Conservation (phyloP, 2,797 vertebrate genomes). For the Ptychadena robeensis region DNA sequence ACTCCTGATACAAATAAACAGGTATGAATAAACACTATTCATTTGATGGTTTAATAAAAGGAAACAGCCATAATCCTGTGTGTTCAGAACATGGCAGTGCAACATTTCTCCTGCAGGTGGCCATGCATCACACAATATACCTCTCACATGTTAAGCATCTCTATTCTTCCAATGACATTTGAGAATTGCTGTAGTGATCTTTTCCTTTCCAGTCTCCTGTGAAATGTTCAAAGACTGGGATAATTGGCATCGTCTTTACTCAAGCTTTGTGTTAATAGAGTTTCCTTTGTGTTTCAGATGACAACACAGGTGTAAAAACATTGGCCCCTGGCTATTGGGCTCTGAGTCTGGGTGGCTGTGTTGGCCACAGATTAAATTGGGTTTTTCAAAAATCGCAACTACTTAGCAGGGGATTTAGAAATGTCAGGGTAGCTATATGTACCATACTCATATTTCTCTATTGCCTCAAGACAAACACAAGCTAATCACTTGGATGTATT, state of each 20-base stretch:
- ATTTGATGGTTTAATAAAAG: neutral
- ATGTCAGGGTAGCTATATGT: constrained; percentile 32
- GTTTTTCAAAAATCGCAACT: constrained; percentile 46
- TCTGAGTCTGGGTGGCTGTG: neutral
- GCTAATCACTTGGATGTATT: constrained; percentile 9
- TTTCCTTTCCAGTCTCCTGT: constrained; percentile 36
- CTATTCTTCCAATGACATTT: constrained; percentile 46
- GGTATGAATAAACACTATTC: neutral
- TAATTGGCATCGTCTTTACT: constrained; percentile 39
- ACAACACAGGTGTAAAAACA: constrained; percentile 45
- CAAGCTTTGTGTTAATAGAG: constrained; percentile 6
- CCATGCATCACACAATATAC: constrained; percentile 4
- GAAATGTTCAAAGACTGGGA: constrained; percentile 45
- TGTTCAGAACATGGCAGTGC: constrained; percentile 10
- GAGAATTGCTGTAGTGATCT: constrained; percentile 47
- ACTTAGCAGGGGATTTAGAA: constrained; percentile 33
- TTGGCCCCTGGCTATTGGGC: constrained; percentile 28
- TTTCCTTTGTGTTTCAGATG: constrained; percentile 20
- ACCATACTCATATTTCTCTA: constrained; percentile 1
- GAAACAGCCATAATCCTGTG: neutral
- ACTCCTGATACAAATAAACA: no score
- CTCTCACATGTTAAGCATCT: neutral
- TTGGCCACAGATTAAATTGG: constrained; percentile 37
- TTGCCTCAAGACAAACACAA: neutral
- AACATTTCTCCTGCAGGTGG: constrained; percentile 28